Base-by-base conservation (phyloP, 2,113 vertebrate genomes). In the Archocentrus centrarchus region DNA sequence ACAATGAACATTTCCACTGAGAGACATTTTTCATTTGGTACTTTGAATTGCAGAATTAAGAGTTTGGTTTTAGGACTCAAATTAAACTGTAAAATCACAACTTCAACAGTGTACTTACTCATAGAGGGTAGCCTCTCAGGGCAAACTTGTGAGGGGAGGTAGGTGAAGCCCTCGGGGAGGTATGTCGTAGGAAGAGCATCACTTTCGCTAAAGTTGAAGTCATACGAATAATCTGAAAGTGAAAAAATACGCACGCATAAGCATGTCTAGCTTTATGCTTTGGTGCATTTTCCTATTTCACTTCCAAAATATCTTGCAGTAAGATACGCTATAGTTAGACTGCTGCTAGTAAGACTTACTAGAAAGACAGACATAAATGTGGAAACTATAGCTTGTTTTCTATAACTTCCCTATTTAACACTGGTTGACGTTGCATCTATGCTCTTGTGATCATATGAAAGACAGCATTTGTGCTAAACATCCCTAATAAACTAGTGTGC, bases 111-210 rank as follows among this genome's bases (percentile, higher is more conserved):
- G 14, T 84, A 97, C 98, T 97, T 89, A 99, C 98, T 99, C 98
- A 99, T 99, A 89, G 97, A 97, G 94, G 97, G 97, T 93, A 99
- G 96, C 86, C 94, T 97, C 90, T 99, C 97, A 0, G 98, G 98
- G 93, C 98, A 99, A 55, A 96, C 94, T 58, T 97, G 96, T 68
- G 96, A 97, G 57, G 97, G 95, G 79, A 97, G 96, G 93, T 98
- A 99, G 50, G 97, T 99, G 89, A 99, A 99, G 86, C 96, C 97
- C 92, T 96, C 97, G 0, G 98, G 98, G 88, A 99, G 97, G 94
- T 97, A 99, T 1, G 97, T 97, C 20, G 98, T 97, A 88, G 97
- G 95, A 86, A 97, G 97, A 41, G 95, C 93, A 85, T 97, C 96
- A 6, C 96, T 97, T 79, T 98, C 97, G 0, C 96, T 99, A 94